phyloP scores from a whole-genome alignment of 1,140 invertebrate species.

The Bombus fervidus region DNA sequence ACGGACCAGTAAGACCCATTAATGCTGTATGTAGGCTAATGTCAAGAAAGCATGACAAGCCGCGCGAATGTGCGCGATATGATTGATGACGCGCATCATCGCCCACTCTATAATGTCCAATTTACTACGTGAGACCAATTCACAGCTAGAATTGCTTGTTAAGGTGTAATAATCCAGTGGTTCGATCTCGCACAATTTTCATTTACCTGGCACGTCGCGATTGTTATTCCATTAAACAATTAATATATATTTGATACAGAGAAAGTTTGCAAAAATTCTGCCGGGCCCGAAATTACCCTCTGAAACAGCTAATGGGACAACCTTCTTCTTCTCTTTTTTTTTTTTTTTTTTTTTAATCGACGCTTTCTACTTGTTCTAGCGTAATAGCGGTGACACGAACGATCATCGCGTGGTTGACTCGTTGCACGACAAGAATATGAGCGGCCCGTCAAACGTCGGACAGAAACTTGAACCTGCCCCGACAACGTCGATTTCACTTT shows the following conservation, averaged over 20 bases:
- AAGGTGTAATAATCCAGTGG: not conserved
- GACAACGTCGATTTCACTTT: slow-evolving; percentile 48
- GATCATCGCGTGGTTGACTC: slow-evolving; percentile 5
- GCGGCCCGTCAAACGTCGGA: not conserved
- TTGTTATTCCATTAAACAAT: not conserved
- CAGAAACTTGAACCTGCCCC: slow-evolving; percentile 35
- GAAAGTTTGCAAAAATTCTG: slow-evolving; percentile 39
- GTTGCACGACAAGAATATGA: not conserved
- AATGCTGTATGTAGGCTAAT: slow-evolving; percentile 75
- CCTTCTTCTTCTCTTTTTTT: not conserved
- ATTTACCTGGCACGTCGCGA: not conserved
- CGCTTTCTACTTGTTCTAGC: slow-evolving; percentile 27
- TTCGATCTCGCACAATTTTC: not conserved
- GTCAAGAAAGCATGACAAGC: slow-evolving; percentile 73
- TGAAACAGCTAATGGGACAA: not conserved
- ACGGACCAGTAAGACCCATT: slow-evolving; percentile 40
- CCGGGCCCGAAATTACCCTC: slow-evolving; percentile 4
- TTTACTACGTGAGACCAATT: slow-evolving; percentile 53
- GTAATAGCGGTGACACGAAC: slow-evolving; percentile 27
- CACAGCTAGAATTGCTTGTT: slow-evolving; percentile 33
- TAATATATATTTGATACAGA: not conserved
- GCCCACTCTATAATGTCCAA: slow-evolving; percentile 59
- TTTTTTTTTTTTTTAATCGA: not conserved
- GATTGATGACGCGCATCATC: slow-evolving; percentile 75
- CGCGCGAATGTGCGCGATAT: slow-evolving; percentile 59